Base-by-base conservation (phyloP, 2,888 invertebrate species). In the Pedicia rivosa region DNA sequence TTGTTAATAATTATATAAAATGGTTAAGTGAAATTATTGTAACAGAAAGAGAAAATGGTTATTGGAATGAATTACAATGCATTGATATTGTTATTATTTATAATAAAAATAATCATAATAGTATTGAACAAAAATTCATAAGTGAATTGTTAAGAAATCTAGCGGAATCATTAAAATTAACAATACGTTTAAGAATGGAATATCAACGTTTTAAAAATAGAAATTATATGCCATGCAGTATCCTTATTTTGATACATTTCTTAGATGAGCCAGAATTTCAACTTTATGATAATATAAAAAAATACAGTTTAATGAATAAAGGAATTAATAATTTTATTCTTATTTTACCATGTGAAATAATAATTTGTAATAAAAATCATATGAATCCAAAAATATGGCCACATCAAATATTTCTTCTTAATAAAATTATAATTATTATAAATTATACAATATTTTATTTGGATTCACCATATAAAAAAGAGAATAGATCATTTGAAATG, bases 291-390 rank as follows among this genome's bases (percentile, higher is more conserved):
- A 32, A 17, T 13, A 22, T 32, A 7, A 22, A 7, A 13, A 19
- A 20, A 22, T 32, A 20, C 19, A 32, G 20, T 20, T 32, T 32
- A 20, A 1, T 32, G 9, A 32, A 13, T 20, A 32, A 32, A 32
- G 17, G n/a, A n/a, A n/a, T 32, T 22, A 32, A 19, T 9, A 20
- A 32, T 32, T 19, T 22, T 10, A 3, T 32, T 20, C 17, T 32
- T 7, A 4, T 32, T 20, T 32, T 32, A 10, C 32, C 32, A 9
- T 5, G 20, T 20, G 14, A 14, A 8, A 13, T 13, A 13, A 20
- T 22, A 13, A 9, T 22, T 17, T 13, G 16, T 14, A 28, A 27
- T 27, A 13, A 12, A 13, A 5, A 4, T 14, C 12, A 15, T 15
- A 3, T 31, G 15, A 6, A 31, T 16, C 17, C 17, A 6, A 6